These are phyloP conservation scores for Rotaria sp. DNA, from an alignment of 2,888 invertebrate species.

Conservation along the genomic window DNA sequence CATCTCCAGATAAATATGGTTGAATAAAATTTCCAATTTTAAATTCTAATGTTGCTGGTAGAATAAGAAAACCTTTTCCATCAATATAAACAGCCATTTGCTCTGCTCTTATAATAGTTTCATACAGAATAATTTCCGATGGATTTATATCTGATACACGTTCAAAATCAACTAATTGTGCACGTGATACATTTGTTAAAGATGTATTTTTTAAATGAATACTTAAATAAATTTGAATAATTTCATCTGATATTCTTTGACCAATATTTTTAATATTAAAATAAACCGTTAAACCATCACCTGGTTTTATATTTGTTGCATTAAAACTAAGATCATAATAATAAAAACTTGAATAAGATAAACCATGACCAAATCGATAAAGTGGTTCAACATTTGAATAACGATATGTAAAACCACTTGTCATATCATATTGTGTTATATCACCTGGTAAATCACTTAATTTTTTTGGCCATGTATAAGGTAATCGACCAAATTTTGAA, in stretches of 20 bases:
- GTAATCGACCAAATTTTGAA: slow-evolving; percentile 18
- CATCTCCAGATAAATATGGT: neutral
- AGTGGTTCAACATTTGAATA: slow-evolving; percentile 35
- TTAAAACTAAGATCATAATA: slow-evolving; percentile 30
- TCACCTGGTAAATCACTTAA: slow-evolving; percentile 11
- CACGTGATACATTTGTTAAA: neutral
- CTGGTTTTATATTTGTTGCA: neutral
- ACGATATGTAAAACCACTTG: slow-evolving; percentile 14
- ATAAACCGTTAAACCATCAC: neutral
- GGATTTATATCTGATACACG: neutral
- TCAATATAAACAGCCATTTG: slow-evolving; percentile 27
- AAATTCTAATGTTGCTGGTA: neutral
- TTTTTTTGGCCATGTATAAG: slow-evolving; percentile 18
- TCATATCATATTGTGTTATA: slow-evolving; percentile 24
- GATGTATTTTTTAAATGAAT: neutral
- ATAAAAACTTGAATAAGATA: slow-evolving; percentile 43
- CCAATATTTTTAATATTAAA: neutral
- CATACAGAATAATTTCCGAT: neutral
- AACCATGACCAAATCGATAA: slow-evolving; percentile 42
- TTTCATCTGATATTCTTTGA: neutral
- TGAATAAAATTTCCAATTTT: neutral
- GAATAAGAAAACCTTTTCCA: slow-evolving; percentile 17
- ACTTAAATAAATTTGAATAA: slow-evolving; percentile 19
- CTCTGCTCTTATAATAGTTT: neutral
- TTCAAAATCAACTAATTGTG: slow-evolving; percentile 15